Percentiles rank a stretch among this genome's conserved stretches.
Evolutionary conservation across 2,888 invertebrate genomes (phyloP).

Genomic region (Melinaea marsaeus): DNA sequence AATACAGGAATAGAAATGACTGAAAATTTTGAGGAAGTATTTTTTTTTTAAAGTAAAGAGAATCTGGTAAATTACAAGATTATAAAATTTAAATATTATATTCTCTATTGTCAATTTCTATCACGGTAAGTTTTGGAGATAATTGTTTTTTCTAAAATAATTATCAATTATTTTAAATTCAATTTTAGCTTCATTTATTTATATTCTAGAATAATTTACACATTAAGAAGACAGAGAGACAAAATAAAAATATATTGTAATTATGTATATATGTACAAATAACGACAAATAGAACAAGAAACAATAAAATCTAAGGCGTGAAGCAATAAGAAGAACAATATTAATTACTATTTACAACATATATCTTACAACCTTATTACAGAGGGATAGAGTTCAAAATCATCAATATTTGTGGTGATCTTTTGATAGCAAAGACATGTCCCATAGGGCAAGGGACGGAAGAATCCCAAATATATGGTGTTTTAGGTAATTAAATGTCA

Average conservation of each 20-base stretch:
- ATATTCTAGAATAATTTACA: too few relatives aligned
- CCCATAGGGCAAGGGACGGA: conserved; percentile 62
- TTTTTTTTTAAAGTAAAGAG: not conserved
- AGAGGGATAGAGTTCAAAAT: conserved; percentile 32
- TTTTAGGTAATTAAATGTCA: conserved; percentile 78
- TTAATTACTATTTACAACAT: conserved; percentile 57
- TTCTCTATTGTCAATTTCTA: too few relatives aligned
- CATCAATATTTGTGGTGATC: conserved; percentile 12
- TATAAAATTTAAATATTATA: too few relatives aligned
- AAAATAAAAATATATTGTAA: too few relatives aligned
- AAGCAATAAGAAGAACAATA: conserved; percentile 73
- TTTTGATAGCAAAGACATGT: conserved; percentile 35
- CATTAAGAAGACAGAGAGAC: too few relatives aligned
- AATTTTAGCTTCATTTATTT: too few relatives aligned
- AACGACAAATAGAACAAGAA: conserved; percentile 42
- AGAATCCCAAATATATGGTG: conserved; percentile 75
- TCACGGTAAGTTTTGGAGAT: too few relatives aligned
- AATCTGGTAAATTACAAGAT: too few relatives aligned
- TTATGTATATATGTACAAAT: not conserved
- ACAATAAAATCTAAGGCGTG: conserved; percentile 76
- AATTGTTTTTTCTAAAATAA: too few relatives aligned
- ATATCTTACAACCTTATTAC: conserved; percentile 32
- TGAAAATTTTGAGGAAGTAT: conserved; percentile 10
- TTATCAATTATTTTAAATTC: too few relatives aligned
- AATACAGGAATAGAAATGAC: conserved; percentile 21